Conservation (phyloP, 2,888 invertebrate genomes). For the Galerucella nymphaeae region DNA sequence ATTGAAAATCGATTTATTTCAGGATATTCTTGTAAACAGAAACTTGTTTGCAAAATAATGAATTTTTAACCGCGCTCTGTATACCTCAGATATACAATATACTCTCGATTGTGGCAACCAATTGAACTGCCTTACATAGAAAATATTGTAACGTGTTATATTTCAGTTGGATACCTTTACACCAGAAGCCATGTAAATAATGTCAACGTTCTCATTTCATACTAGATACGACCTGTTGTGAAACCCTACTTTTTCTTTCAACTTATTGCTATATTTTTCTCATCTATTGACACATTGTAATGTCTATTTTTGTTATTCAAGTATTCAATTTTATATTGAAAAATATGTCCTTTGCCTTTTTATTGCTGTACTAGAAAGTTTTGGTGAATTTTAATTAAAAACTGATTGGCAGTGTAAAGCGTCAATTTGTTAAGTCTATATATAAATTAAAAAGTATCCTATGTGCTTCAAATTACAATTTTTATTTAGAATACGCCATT, state of each 20-base stretch:
- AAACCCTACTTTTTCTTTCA: conserved; percentile 27
- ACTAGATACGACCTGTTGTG: conserved; percentile 20
- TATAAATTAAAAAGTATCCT: too few relatives aligned
- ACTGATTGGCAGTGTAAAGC: too few relatives aligned
- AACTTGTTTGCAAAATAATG: too few relatives aligned
- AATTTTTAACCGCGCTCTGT: background rate
- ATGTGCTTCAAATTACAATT: too few relatives aligned
- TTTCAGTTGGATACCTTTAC: conserved; percentile 41
- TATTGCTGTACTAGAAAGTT: too few relatives aligned
- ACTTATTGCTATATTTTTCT: conserved; percentile 9
- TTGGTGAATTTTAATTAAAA: too few relatives aligned
- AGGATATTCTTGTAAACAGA: too few relatives aligned
- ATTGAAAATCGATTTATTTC: background rate
- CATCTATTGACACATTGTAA: background rate
- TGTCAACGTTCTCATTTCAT: conserved; percentile 42
- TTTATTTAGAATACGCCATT: too few relatives aligned
- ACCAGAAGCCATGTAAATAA: conserved; percentile 46
- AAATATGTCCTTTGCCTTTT: too few relatives aligned
- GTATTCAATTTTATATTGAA: background rate
- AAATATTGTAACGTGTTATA: conserved; percentile 38
- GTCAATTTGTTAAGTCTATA: too few relatives aligned
- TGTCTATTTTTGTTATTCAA: background rate
- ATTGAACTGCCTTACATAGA: background rate
- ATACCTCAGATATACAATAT: conserved; percentile 34
- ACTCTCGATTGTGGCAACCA: conserved; percentile 41